These are phyloP conservation scores for Stegodyphus dumicola DNA, from an alignment of 1,140 invertebrate species.

Conservation along the genomic window DNA sequence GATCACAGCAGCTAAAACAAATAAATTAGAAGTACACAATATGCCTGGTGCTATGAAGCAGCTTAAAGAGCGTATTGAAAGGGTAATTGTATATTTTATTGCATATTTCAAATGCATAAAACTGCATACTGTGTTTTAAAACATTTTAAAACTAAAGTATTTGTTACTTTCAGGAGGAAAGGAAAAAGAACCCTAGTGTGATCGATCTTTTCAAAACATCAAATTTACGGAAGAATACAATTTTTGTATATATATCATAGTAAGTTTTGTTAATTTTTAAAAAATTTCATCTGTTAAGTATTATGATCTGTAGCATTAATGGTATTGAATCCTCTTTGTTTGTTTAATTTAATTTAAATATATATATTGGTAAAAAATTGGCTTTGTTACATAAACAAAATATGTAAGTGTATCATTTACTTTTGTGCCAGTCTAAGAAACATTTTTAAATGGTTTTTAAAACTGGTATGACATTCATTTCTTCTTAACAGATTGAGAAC, in stretches of 20 bases:
- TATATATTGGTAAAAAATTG: too few species aligned
- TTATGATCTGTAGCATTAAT: not conserved
- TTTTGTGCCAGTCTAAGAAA: too few species aligned
- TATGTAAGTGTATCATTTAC: too few species aligned
- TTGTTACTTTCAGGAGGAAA: constrained; percentile 45
- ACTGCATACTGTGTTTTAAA: not conserved
- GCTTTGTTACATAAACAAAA: too few species aligned
- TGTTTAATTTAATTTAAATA: too few species aligned
- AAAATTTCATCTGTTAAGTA: not conserved
- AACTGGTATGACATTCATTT: too few species aligned
- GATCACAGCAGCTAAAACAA: constrained; percentile 73
- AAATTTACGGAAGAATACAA: constrained; percentile 62
- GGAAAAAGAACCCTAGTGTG: constrained; percentile 56
- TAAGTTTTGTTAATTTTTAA: constrained; percentile 73
- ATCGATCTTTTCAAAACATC: constrained; percentile 62
- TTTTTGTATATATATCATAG: constrained; percentile 63
- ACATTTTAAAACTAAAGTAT: not conserved
- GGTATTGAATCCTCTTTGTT: not conserved
- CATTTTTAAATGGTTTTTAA: too few species aligned
- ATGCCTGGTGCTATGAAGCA: constrained; percentile 43
- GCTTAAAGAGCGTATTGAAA: constrained; percentile 57
- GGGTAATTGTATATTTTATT: constrained; percentile 6
- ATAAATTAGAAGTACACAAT: constrained; percentile 41
- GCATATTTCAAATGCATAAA: not conserved
- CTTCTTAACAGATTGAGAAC: too few species aligned